phyloP scores from a whole-genome alignment of 2,113 vertebrate species.

The Coryphaenoides rupestris region DNA sequence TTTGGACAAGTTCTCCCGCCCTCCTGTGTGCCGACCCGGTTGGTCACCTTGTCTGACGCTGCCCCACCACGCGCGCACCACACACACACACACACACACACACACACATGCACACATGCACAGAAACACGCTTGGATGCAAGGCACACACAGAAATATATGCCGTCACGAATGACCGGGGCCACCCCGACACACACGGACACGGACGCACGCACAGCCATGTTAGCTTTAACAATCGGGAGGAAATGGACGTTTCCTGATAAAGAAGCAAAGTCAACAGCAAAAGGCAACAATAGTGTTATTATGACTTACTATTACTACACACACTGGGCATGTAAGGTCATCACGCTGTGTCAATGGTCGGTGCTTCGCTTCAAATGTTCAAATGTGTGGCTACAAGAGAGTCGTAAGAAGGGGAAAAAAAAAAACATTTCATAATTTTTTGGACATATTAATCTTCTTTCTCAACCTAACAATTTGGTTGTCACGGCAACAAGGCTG shows the following conservation, averaged over 20 bases:
- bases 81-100: not conserved
- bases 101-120: not conserved
- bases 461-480: too few relatives aligned
- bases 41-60: not conserved
- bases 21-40: too few relatives aligned
- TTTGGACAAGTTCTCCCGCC: too few relatives aligned
- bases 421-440: too few relatives aligned
- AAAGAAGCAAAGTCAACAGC: not conserved
- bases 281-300: not conserved
- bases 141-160: not conserved
- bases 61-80: not conserved
- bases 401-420: too few relatives aligned
- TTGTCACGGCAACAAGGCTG: too few relatives aligned
- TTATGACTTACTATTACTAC: too few relatives aligned
- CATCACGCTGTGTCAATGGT: too few relatives aligned
- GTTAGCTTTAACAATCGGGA: conserved; percentile 7
- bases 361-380: too few relatives aligned
- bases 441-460: too few relatives aligned
- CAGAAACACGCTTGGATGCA: not conserved
- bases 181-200: not conserved
- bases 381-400: too few relatives aligned
- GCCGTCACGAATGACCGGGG: not conserved
- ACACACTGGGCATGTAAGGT: too few relatives aligned
- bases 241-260: conserved; percentile 16
- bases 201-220: conserved; percentile 7